Conservation (phyloP, 2,113 vertebrate species). For the Crotalus horridus region DNA sequence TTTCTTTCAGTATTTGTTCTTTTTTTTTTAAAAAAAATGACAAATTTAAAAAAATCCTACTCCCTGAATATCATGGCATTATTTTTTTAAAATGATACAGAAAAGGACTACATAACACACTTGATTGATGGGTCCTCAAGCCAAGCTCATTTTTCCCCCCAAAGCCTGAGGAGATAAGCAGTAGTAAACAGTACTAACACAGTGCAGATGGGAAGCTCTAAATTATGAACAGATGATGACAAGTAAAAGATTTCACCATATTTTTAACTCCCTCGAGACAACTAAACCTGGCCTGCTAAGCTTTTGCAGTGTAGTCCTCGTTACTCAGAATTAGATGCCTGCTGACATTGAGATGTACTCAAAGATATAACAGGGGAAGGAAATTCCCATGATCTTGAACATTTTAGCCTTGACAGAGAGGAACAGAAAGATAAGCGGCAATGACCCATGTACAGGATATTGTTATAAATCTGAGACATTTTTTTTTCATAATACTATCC, state of each 20-base stretch:
- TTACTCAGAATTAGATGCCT: slow-evolving; percentile 26
- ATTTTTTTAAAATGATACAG: slow-evolving; percentile 10
- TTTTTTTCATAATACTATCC: slow-evolving; percentile 22
- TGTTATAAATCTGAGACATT: slow-evolving; percentile 20
- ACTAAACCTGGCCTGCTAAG: slow-evolving; percentile 21
- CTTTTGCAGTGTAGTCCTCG: slow-evolving; percentile 12
- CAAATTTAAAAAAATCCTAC: not conserved
- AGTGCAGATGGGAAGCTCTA: not conserved
- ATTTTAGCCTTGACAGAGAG: not conserved
- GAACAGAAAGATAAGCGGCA: slow-evolving; percentile 1
- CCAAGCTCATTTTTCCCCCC: not conserved
- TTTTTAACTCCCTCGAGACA: slow-evolving; percentile 36
- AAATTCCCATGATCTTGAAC: slow-evolving; percentile 22
- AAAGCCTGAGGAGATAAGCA: not conserved
- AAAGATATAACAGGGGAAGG: slow-evolving; percentile 26
- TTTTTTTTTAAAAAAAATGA: not conserved
- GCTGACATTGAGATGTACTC: slow-evolving; percentile 32
- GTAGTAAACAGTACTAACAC: rapidly evolving
- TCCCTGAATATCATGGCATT: not conserved
- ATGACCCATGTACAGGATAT: slow-evolving; percentile 8
- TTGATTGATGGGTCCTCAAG: slow-evolving; percentile 13
- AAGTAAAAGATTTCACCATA: slow-evolving; percentile 16
- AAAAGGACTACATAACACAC: not conserved
- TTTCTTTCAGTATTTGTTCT: not conserved
- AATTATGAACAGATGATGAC: slow-evolving; percentile 34